Percentiles rank a stretch among this genome's conserved stretches.
phyloP scores from a whole-genome alignment of 2,113 vertebrate genomes.

The Urocolius indicus region DNA sequence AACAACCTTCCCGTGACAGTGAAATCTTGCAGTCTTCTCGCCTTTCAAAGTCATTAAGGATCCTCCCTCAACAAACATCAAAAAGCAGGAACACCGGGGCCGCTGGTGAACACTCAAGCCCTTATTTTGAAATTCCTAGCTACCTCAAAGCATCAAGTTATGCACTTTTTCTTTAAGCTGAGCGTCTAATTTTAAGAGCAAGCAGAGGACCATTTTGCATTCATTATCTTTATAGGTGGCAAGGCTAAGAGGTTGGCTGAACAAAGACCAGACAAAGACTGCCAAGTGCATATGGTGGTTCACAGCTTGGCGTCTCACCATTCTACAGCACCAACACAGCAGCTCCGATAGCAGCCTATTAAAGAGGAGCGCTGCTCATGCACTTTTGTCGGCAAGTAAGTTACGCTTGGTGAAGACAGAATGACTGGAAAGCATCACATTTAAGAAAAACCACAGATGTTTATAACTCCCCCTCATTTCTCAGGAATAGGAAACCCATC shows the following conservation, averaged over 20 bases:
- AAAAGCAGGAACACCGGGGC: constrained; percentile 10
- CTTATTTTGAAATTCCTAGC: constrained; percentile 35
- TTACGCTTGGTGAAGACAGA: constrained; percentile 75
- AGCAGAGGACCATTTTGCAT: constrained; percentile 70
- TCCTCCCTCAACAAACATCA: not conserved
- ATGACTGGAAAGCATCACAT: constrained; percentile 63
- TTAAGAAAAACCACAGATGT: constrained; percentile 67
- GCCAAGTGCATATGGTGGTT: constrained; percentile 80
- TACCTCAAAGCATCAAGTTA: constrained; percentile 27
- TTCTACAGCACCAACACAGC: constrained; percentile 76
- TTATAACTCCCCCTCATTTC: constrained; percentile 53
- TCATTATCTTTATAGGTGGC: constrained; percentile 78
- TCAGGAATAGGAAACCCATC: constrained; percentile 52
- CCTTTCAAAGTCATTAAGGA: not conserved
- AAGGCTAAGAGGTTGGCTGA: constrained; percentile 78
- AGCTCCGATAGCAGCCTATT: constrained; percentile 72
- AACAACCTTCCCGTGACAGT: not conserved
- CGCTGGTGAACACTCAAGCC: not conserved
- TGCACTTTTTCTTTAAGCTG: constrained; percentile 59
- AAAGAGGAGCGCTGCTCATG: constrained; percentile 74
- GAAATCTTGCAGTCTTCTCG: not conserved
- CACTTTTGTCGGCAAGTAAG: constrained; percentile 78
- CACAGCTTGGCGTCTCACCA: constrained; percentile 78
- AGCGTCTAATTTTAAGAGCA: constrained; percentile 68
- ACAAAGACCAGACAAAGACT: constrained; percentile 79